Conservation (phyloP, 37 sponge, comb jelly and placozoan species). For the Theonella swinhoei region DNA sequence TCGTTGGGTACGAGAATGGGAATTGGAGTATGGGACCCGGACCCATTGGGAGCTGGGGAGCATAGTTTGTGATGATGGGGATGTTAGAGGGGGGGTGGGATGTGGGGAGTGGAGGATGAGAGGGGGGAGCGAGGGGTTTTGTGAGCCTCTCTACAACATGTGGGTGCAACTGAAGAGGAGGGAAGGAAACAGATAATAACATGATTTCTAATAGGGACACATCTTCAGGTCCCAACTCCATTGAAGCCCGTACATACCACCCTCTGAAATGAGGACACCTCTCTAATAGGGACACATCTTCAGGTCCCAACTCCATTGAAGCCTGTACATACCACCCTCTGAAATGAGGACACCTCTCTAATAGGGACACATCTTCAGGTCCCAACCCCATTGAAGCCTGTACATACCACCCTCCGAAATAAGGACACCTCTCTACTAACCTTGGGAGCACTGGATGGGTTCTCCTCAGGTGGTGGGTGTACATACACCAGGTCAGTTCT, state of each 20-base stretch:
- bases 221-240: too few relatives aligned
- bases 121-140: not conserved
- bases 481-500: conserved; percentile 66
- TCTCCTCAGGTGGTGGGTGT: conserved; percentile 44
- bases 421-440: not conserved
- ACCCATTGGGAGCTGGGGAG: conserved; percentile 61
- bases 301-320: too few relatives aligned
- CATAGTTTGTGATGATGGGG: conserved; percentile 53
- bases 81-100: conserved; percentile 12
- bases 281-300: too few relatives aligned
- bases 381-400: too few relatives aligned
- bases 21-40: conserved; percentile 22
- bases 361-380: too few relatives aligned
- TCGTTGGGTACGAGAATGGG: not conserved
- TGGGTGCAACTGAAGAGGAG: not conserved
- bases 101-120: conserved; percentile 1
- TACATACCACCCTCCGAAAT: too few relatives aligned
- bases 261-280: too few relatives aligned
- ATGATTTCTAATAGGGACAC: not conserved
- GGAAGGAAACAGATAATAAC: not conserved
- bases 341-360: too few relatives aligned
- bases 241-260: too few relatives aligned
- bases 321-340: too few relatives aligned
- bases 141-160: not conserved
- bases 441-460: not conserved